Base-by-base conservation (phyloP, 2,113 vertebrate genomes). In the Jacana jacana region DNA sequence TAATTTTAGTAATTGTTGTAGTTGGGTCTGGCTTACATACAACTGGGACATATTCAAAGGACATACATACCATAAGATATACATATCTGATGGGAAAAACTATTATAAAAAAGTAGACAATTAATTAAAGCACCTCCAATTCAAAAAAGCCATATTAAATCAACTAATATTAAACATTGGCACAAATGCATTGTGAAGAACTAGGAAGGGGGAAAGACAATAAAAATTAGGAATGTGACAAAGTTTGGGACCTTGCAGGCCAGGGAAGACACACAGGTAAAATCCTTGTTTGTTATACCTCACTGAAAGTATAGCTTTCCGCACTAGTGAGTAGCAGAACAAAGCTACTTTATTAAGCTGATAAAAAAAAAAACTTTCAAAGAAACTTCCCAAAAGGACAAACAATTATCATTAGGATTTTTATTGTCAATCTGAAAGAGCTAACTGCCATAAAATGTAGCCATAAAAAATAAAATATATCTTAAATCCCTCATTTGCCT, bases 361-460 rank as follows among this genome's bases (percentile, higher is more conserved):
- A 90, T 69, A 95, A 93, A 54, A 51, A 42, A 42, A 42, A 42
- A 97, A 97, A 61, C 44, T 91, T 61, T 20, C 65, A 55, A 68
- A 97, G 76, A 95, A 97, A 91, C 61, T 93, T 96, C 61, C 39
- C 46, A 89, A 97, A 97, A 89, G 78, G 96, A 96, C 66, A 90
- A 84, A 68, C 68, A 96, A 92, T 84, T 37, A 48, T 69, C 94
- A 91, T 91, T 91, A 97, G 86, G 69, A 95, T 90, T 98, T 97
- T 98, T 97, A 97, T 94, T 95, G 68, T 94, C 95, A 94, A 86
- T 96, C 88, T 95, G 92, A 97, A 98, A 77, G 86, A 97, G 89
- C 93, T 97, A 95, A 97, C 75, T 97, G 84, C 48, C 17, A 17
- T 81, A 95, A 98, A 97, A 95, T 64, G 65, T 64, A 60, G 40